Percentiles rank a stretch among this genome's conserved stretches.
These are phyloP conservation scores for Spheniscus mendiculus DNA, from an alignment of 2,113 vertebrate species.

Conservation along the genomic window DNA sequence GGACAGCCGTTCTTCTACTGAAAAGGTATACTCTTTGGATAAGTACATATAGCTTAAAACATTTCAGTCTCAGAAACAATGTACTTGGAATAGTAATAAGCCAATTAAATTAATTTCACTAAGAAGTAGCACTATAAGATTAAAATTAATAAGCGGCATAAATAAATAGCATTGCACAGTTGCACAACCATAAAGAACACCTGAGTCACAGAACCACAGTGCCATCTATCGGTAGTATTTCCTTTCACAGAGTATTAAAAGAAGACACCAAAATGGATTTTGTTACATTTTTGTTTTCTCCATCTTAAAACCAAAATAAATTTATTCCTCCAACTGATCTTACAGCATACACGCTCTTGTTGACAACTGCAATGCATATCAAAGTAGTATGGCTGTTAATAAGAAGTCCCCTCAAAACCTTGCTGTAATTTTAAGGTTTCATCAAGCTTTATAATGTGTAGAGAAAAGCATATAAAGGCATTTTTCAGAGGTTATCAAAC, in stretches of 20 bases:
- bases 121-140: not conserved
- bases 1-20: not conserved
- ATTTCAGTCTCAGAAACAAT: not conserved
- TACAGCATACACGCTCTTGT: not conserved
- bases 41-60: not conserved
- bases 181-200: not conserved
- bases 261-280: not conserved
- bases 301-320: constrained; percentile 7
- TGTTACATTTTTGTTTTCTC: not conserved
- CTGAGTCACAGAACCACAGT: constrained; percentile 19
- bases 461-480: not conserved
- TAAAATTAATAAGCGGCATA: not conserved
- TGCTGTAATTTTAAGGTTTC: not conserved
- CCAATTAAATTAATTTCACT: not conserved
- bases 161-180: not conserved
- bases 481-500: not conserved
- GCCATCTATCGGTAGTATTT: constrained; percentile 57
- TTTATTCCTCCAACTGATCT: not conserved
- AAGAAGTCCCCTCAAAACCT: not conserved
- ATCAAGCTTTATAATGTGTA: not conserved
- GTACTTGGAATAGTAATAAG: not conserved
- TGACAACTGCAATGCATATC: not conserved
- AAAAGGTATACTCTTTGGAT: not conserved
- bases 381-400: not conserved
- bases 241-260: not conserved